These are phyloP conservation scores for Mylabris phalerata DNA, from an alignment of 1,140 invertebrate genomes.

Conservation along the genomic window DNA sequence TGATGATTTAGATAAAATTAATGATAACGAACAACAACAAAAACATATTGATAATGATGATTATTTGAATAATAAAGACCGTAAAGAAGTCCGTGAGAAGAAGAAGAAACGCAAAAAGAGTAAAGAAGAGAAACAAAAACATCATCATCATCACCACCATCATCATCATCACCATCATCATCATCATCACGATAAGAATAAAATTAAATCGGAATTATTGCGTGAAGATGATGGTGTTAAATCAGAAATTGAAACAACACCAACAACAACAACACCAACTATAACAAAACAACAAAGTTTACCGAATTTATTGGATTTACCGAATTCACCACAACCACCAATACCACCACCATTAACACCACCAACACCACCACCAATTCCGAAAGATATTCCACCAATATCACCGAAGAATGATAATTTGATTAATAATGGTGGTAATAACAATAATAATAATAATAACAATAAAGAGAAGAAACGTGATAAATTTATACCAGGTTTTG, in stretches of 20 bases:
- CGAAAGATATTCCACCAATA: neutral
- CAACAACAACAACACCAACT: conserved; percentile 2
- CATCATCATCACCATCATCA: conserved; percentile 24
- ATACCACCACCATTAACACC: conserved; percentile 45
- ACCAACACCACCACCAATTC: conserved; percentile 46
- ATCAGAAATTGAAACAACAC: conserved; percentile 1
- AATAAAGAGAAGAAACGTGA: conserved; percentile 44
- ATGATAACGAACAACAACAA: neutral
- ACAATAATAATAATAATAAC: conserved; percentile 5
- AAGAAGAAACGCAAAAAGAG: conserved; percentile 78
- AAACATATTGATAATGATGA: conserved; percentile 27
- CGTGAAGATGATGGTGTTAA: conserved; percentile 3
- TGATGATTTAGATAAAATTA: conserved; percentile 35
- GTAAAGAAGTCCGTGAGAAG: conserved; percentile 63
- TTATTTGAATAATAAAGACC: conserved; percentile 32
- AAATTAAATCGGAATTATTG: conserved; percentile 30
- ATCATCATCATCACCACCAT: conserved; percentile 59
- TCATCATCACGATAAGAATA: conserved; percentile 42
- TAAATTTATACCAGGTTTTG: conserved; percentile 63
- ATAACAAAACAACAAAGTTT: conserved; percentile 26
- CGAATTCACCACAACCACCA: conserved; percentile 33
- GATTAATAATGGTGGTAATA: no score
- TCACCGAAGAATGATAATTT: no score
- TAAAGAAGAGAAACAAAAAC: conserved; percentile 65
- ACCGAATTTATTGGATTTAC: conserved; percentile 33